Percentiles rank a stretch among this genome's conserved stretches.
Evolutionary conservation across 2,888 invertebrate species (phyloP).

Genomic region (Hemaris fuciformis): DNA sequence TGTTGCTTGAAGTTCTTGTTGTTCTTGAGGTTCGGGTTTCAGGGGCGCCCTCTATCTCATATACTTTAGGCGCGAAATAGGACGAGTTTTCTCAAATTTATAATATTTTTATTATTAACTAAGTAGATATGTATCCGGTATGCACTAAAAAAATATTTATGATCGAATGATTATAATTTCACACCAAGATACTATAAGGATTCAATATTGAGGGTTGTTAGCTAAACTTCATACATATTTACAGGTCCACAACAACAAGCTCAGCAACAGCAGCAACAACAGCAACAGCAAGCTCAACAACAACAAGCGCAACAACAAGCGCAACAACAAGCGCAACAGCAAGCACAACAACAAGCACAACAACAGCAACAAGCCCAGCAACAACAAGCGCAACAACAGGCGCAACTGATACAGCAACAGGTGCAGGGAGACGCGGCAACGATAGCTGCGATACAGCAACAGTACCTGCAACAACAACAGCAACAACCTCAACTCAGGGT

Average conservation of each 20-base stretch:
- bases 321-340: conserved; percentile 32
- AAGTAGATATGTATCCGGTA: too few species aligned
- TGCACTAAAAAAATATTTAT: too few species aligned
- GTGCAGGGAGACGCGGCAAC: conserved; percentile 73
- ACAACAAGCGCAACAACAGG: conserved; percentile 27
- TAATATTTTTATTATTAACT: too few species aligned
- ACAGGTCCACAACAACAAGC: conserved; percentile 30
- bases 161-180: too few species aligned
- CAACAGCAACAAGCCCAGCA: conserved; percentile 42
- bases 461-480: conserved; percentile 75
- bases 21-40: too few species aligned
- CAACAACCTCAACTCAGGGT: conserved; percentile 81
- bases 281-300: conserved; percentile 29
- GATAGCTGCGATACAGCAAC: conserved; percentile 74
- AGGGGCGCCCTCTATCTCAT: too few species aligned
- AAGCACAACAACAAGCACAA: conserved; percentile 31
- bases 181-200: too few species aligned
- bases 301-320: conserved; percentile 30
- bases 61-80: too few species aligned
- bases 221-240: neutral
- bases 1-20: too few species aligned
- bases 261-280: conserved; percentile 21
- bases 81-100: too few species aligned
- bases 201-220: too few species aligned
- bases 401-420: conserved; percentile 31